Base-by-base conservation (phyloP, 2,888 invertebrate species). In the Cancer borealis region DNA sequence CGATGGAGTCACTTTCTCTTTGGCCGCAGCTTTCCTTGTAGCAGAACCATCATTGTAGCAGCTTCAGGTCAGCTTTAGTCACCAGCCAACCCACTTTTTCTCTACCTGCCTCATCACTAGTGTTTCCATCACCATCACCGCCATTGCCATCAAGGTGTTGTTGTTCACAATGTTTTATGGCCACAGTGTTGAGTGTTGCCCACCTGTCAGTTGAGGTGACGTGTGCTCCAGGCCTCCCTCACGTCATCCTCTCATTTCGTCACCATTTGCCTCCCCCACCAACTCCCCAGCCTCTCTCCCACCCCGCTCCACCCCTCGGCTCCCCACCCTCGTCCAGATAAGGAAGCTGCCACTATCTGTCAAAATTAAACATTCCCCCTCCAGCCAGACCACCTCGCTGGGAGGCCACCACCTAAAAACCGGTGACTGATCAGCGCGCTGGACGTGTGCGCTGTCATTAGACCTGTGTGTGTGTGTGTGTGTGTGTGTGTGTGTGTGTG, bases 381-480 rank as follows among this genome's bases (percentile, higher is more conserved):
- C 79, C 26, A 79, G 79, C 79, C 79, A 79, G 30, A 79, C 79
- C 79, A 30, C 30, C 79, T 79, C 26, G 30, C 12, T 79, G 12
- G 79, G 79, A 79, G 79, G 79, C 79, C 30, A 14, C 79, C 26
- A 30, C 79, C 79, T 79, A 30, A 79, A 79, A 79, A 79, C 30
- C 3, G 79, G 79, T 79, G 30, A 79, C 79, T 79, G 79, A 79
- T 79, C 79, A 8, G 8, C 10, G 79, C 10, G 12, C 30, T 45
- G 47, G n/a, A 49, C 14, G 88, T 88, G 88, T 88, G 88, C 46
- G 26, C 17, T 45, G 39, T 45, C n/a, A 46, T 88, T n/a, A 4
- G 66, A 66, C n/a, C 14, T 84, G 84, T 84, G 84, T 84, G 84
- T 3, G 84, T 84, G 84, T 84, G 84, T 84, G 84, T 84, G 84